Base-by-base conservation (phyloP, 2,113 vertebrate species). In the Pantherophis guttatus region DNA sequence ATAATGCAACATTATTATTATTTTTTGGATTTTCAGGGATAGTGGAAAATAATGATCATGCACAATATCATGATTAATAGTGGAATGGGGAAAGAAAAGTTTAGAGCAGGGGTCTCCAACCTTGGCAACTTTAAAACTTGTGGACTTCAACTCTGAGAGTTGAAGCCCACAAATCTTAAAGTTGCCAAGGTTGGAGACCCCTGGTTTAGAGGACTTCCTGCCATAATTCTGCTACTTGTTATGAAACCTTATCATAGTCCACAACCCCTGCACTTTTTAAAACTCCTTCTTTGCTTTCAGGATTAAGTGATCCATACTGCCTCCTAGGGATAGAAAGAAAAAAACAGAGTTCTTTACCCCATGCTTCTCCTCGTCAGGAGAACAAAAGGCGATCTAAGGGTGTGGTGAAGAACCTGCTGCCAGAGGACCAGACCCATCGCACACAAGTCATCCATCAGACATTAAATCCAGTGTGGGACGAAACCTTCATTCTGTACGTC, bases 281-380 rank as follows among this genome's bases (percentile, higher is more conserved):
- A 0, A 26, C 86, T 8, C 3, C n/a, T 86, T 54, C n/a, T 0
- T 0, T 13, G 9, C 88, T 70, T 0, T 0, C 96, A 99, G 99
- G 99, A 92, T 98, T 98, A 94, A 99, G 99, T 6, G 99, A 99
- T 95, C 99, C 99, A 0, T 99, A 99, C 96, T 99, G 99, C 96
- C 95, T 99, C 94, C 98, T 99, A 96, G 98, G 98, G 86, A 98
- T 99, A 2, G 94, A 98, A 91, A 96, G 97, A 91, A 98, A 98
- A 52, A 97, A 97, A 26, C 96, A 96, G 44, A 95, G 97, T 0
- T 13, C 48, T 13, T 88, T 89, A 0, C 93, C 24, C 8, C 95
- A 92, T 33, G 96, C 94, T 19, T 89, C 95, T 24, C 92, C 97
- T 7, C 95, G 9, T 50, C 52, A 65, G 0, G 95, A 97, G 24